Evolutionary conservation across 2,113 vertebrate genomes (phyloP), one percentile per base, ranked within the genome.

Genomic region (Formicarius rufipectus): DNA sequence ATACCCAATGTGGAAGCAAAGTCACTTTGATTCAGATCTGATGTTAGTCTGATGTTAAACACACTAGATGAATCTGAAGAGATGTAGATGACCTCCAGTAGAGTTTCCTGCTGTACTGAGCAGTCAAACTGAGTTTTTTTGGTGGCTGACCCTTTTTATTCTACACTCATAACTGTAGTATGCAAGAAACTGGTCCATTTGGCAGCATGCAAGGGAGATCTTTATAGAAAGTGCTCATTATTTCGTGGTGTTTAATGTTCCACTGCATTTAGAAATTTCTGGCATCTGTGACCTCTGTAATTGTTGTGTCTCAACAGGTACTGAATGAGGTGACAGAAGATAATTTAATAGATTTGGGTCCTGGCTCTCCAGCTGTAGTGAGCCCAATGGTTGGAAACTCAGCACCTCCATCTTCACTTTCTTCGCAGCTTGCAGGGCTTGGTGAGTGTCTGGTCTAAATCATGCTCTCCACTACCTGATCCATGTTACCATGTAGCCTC

Each of bases 341-440:
- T 97, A 99, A 99, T 96, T 98, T 99, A 90, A 99, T 99, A 95
- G 99, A 99, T 96, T 97, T 99, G 76, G 99, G 99, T 56, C 99
- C 99, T 1, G 99, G 99, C 49, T 99, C 99, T 73, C 99, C 99
- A 5, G 99, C 99, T 1, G 99, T 99, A 83, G 98, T 99, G 97
- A 99, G 99, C 97, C 99, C 99, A 20, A 98, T 99, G 98, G 97
- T 98, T 0, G 99, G 97, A 56, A 97, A 94, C 68, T 98, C 96
- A 15, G 98, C 98, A 17, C 98, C 98, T 9, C 98, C 98, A 0
- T 96, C 99, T 44, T 98, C 98, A 5, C 97, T 99, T 71, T 99
- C 99, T 50, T 99, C 99, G 33, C 99, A 99, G 84, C 98, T 99
- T 33, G 99, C 99, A 59, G 99, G 98, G 44, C 98, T 99, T 30